Percentiles rank a stretch among this genome's conserved stretches.
Conservation (phyloP, 1,140 invertebrate species). For the Macrostomum lignano region DNA sequence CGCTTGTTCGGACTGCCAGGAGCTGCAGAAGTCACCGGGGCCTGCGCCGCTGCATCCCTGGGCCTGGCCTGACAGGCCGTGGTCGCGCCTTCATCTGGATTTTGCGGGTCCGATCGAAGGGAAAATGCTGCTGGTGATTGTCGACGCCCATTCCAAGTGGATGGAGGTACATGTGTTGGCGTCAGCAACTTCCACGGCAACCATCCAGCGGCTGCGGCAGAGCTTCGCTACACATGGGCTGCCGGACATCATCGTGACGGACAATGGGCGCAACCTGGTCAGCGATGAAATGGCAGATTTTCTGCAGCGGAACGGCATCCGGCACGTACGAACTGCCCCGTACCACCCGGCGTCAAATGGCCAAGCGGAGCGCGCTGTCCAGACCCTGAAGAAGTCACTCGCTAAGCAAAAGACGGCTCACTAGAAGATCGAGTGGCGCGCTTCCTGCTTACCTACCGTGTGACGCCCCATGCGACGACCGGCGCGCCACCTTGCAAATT, state of each 20-base stretch:
- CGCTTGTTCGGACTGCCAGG: slow-evolving; percentile 8
- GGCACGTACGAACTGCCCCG: too few relatives aligned
- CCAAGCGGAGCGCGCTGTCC: too few relatives aligned
- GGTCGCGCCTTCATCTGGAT: slow-evolving; percentile 27
- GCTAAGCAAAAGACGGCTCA: too few relatives aligned
- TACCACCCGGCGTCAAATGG: too few relatives aligned
- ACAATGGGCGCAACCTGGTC: slow-evolving; percentile 10
- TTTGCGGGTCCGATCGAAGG: slow-evolving; percentile 22
- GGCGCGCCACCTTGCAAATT: too few relatives aligned
- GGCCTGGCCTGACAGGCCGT: slow-evolving; percentile 17
- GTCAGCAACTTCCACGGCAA: slow-evolving; percentile 6
- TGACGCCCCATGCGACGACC: too few relatives aligned
- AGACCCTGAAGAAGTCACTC: too few relatives aligned
- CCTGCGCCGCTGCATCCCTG: slow-evolving; percentile 11
- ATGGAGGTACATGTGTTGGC: slow-evolving; percentile 23
- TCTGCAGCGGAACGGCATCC: too few relatives aligned
- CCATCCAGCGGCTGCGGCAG: slow-evolving; percentile 9
- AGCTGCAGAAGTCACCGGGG: slow-evolving; percentile 9
- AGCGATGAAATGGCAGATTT: too few relatives aligned
- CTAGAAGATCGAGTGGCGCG: too few relatives aligned
- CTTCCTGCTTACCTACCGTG: too few relatives aligned
- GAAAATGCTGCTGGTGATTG: slow-evolving; percentile 21
- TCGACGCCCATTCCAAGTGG: slow-evolving; percentile 28
- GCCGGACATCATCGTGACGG: slow-evolving; percentile 9
- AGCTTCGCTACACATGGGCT: slow-evolving; percentile 10